These are phyloP conservation scores for Glyptemys insculpta DNA, from an alignment of 2,797 vertebrate species.

Conservation along the genomic window DNA sequence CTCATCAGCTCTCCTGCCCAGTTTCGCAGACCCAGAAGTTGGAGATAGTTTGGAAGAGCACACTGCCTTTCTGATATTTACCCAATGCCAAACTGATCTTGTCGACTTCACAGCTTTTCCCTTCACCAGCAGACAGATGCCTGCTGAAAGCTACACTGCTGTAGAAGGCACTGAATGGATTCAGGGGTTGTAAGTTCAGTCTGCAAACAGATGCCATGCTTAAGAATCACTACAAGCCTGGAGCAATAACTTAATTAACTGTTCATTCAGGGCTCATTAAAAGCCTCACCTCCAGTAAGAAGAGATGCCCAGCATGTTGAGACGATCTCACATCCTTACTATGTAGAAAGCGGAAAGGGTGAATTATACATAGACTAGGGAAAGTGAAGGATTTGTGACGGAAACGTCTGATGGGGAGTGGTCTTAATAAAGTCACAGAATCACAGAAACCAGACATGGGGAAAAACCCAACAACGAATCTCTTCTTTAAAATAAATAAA, in stretches of 20 bases:
- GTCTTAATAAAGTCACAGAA: not conserved
- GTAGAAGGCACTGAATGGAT: not conserved
- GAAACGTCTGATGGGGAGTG: not conserved
- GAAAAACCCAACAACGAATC: not conserved
- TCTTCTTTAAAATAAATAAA: not conserved
- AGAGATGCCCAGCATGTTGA: not conserved
- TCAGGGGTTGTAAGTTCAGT: not conserved
- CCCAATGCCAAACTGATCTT: not conserved
- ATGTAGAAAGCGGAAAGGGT: not conserved
- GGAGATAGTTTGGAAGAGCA: not conserved
- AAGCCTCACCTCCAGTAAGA: not conserved
- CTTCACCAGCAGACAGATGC: not conserved
- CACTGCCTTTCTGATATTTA: not conserved
- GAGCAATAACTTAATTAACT: not conserved
- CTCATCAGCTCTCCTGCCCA: not conserved
- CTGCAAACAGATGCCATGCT: not conserved
- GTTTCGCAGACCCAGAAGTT: not conserved
- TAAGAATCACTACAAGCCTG: not conserved
- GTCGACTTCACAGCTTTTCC: not conserved
- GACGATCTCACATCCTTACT: not conserved
- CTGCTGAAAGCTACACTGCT: not conserved
- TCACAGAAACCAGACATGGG: not conserved
- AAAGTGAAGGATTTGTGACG: not conserved
- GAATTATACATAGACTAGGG: accelerated
- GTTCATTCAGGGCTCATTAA: not conserved